These are phyloP conservation scores for Lycocerus yunnanus DNA, from an alignment of 2,888 invertebrate genomes.

Conservation along the genomic window DNA sequence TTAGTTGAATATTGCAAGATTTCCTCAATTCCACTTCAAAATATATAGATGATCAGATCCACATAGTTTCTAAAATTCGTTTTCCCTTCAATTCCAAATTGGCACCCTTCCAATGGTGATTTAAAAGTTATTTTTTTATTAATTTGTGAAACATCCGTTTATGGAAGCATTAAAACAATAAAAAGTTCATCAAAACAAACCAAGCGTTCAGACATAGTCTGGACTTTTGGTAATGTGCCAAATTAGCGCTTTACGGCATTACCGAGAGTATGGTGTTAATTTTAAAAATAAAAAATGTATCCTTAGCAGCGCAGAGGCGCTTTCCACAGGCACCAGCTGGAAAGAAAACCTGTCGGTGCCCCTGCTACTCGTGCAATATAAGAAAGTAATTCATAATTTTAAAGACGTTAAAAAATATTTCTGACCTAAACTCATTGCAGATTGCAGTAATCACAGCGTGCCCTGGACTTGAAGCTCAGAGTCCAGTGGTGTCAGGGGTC, in stretches of 20 bases:
- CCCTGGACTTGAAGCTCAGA: slow-evolving; percentile 32
- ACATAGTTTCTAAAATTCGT: too few relatives aligned
- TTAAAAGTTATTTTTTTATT: too few relatives aligned
- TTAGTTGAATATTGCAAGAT: too few relatives aligned
- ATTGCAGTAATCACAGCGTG: slow-evolving; percentile 32
- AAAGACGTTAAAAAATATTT: slow-evolving; percentile 12
- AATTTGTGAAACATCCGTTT: too few relatives aligned
- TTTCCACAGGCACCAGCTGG: background rate
- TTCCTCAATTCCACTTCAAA: too few relatives aligned
- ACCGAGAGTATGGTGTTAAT: background rate
- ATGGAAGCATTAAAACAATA: background rate
- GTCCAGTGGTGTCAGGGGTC: slow-evolving; percentile 35
- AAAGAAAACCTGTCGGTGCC: background rate
- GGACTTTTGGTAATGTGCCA: too few relatives aligned
- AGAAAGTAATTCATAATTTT: slow-evolving; percentile 4
- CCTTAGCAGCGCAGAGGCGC: too few relatives aligned
- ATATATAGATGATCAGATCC: too few relatives aligned
- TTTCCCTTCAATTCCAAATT: too few relatives aligned
- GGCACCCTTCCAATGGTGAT: too few relatives aligned
- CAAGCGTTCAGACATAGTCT: background rate
- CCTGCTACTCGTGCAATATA: background rate
- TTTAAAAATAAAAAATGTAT: background rate
- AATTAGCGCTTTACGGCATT: too few relatives aligned
- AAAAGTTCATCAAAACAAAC: background rate
- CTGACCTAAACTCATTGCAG: slow-evolving; percentile 31